Evolutionary conservation across 1,140 invertebrate genomes (phyloP), one percentile per base, ranked within the genome.

Genomic region (Gyrodactylus bullatarudis): DNA sequence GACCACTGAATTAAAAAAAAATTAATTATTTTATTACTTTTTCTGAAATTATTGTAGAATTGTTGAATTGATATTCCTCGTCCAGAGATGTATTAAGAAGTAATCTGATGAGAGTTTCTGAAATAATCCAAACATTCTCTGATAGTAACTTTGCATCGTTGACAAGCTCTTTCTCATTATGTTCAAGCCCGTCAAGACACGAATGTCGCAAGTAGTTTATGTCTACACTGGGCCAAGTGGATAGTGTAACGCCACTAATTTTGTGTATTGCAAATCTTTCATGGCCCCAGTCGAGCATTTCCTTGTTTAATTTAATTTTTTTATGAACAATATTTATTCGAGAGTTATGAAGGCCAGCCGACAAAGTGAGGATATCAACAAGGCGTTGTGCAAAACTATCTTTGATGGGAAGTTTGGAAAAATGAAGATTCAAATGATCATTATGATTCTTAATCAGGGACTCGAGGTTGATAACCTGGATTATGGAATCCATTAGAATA

Each of bases 241-340:
- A 93, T 1, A 96, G 76, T 16, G 91, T 96, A 76, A 94, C 87
- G 0, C 90, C 90, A 24, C 89, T 87, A 74, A 95, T 84, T 75
- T 90, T 84, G 75, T 88, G 85, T 76, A 96, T 90, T 78, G 89
- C 92, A 79, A 88, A 97, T 77, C 91, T 83, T 80, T 97, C 93
- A 78, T 99, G 94, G 79, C 97, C 92, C 93, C 93, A 98, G 0
- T 89, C 87, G 26, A 96, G 79, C 73, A 86, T 84, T 74, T 91
- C 88, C 72, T 95, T 89, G 0, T 89, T 89, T n/a, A 96, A 81
- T 83, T 95, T 94, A 75, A 97, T 96, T 83, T 96, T 97, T 80
- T 95, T 95, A 77, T 95, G 91, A 20, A 91, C 84, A 71, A 89
- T 84, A 76, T 89, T 86, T 24, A 91, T 84, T 1, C 21, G 0